Base-by-base conservation (phyloP, 2,888 invertebrate species). In the Tiphia femorata region DNA sequence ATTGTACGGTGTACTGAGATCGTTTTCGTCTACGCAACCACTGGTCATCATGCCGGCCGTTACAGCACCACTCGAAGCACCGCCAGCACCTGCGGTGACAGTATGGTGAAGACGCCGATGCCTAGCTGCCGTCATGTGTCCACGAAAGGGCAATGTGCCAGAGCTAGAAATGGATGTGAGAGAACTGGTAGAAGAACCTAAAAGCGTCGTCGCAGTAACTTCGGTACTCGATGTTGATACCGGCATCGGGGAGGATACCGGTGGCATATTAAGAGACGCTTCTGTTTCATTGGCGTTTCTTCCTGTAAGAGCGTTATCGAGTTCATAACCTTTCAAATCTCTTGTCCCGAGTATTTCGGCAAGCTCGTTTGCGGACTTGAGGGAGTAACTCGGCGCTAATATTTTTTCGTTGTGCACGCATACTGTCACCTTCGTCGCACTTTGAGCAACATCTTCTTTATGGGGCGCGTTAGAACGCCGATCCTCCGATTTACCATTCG, bases 1-100 rank as follows among this genome's bases (percentile, higher is more conserved):
- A 76, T 90, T 90, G 80, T 92, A 93, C 2, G 92, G 91, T 0
- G 90, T 89, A 78, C 91, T 91, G 41, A 91, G 85, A 73, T 92
- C 92, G 70, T 86, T 86, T 67, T 87, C 86, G 46, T 87, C 86
- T 17, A 87, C 86, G 37, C 80, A 67, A 42, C 80, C 78, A 4
- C 12, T 14, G 47, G 72, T 66, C 27, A 58, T 33, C 51, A 82
- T 71, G 33, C 84, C 73, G 58, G 84, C 82, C 44, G 85, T 69
- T 1, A 2, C 33, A 4, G 14, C 12, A n/a, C 12, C 12, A 4
- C 33, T 14, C 3, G 12, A n/a, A 6, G 14, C 14, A 6, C 12
- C 14, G 12, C 12, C 33, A 1, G 33, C 33, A 49, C 82, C 81
- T 0, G 71, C 40, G 56, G 82, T 82, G 1, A 58, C 59, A 0